Conservation (phyloP, 2,113 vertebrate genomes). For the Tragelaphus scriptus region DNA sequence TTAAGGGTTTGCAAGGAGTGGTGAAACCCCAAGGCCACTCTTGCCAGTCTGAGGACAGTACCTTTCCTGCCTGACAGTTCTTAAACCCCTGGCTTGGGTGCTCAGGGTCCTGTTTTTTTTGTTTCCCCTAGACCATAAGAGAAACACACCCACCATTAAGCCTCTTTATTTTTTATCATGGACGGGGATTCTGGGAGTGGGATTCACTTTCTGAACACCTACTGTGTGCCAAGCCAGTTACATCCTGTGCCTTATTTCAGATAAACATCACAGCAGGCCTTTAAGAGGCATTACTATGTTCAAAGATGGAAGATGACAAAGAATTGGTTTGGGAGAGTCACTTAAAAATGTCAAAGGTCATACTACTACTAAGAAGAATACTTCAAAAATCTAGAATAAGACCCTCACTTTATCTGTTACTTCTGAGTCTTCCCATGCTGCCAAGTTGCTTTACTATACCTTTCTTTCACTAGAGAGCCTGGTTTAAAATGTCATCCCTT, state of each 20-base stretch:
- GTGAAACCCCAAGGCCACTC: rapidly evolving
- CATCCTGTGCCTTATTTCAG: neutral
- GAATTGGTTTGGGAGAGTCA: neutral
- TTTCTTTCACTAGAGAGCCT: neutral
- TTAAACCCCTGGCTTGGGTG: neutral
- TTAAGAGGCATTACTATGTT: neutral
- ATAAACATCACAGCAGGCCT: neutral
- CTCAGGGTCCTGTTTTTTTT: neutral
- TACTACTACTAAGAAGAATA: neutral
- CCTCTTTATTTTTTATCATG: neutral
- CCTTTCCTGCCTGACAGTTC: neutral
- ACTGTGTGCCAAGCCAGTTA: neutral
- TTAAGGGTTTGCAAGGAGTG: neutral
- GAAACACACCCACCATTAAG: neutral
- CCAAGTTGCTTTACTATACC: neutral
- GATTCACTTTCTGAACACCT: neutral
- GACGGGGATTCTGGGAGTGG: neutral
- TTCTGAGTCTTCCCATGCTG: neutral
- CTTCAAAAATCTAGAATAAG: neutral
- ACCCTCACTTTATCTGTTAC: neutral
- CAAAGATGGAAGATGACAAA: neutral
- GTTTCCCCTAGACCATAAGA: neutral
- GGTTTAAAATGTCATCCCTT: neutral
- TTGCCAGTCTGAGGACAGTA: neutral
- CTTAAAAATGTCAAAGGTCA: neutral